Conservation (phyloP, 2,888 invertebrate genomes). For the Conistra vaccinii region DNA sequence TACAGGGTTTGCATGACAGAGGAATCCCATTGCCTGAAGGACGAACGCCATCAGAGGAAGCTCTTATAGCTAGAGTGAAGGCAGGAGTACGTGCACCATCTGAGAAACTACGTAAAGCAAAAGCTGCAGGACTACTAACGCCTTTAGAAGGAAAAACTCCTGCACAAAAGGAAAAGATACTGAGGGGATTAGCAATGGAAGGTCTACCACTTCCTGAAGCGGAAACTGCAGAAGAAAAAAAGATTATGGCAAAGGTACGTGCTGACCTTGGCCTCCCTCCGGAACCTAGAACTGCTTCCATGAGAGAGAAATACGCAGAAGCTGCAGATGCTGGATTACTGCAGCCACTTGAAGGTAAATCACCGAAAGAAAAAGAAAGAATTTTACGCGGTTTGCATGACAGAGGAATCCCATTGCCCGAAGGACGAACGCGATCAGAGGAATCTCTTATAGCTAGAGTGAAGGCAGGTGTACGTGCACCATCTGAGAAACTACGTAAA, state of each 20-base stretch:
- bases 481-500: not conserved
- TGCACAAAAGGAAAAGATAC: not conserved
- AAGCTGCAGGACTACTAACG: not conserved
- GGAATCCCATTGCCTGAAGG: slow-evolving; percentile 27
- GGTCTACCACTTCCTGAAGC: not conserved
- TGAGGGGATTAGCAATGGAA: not conserved
- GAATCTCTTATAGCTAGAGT: not conserved
- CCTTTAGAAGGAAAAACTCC: slow-evolving; percentile 2
- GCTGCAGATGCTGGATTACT: slow-evolving; percentile 8
- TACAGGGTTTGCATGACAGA: slow-evolving; percentile 20
- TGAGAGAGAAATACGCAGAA: not conserved
- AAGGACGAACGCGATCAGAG: not conserved
- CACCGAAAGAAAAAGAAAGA: not conserved
- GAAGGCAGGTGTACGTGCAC: not conserved
- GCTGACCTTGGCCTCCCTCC: slow-evolving; percentile 10
- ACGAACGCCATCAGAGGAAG: not conserved
- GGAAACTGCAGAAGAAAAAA: not conserved
- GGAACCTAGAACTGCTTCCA: not conserved
- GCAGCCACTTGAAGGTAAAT: slow-evolving; percentile 17
- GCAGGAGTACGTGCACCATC: not conserved
- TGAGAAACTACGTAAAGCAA: not conserved
- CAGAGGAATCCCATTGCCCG: slow-evolving; percentile 7
- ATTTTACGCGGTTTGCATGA: slow-evolving; percentile 3
- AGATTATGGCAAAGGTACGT: not conserved
- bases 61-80: not conserved